Evolutionary conservation across 2,888 invertebrate species (phyloP), one percentile per base, ranked within the genome.

Genomic region (Drosophila nr. medialis): DNA sequence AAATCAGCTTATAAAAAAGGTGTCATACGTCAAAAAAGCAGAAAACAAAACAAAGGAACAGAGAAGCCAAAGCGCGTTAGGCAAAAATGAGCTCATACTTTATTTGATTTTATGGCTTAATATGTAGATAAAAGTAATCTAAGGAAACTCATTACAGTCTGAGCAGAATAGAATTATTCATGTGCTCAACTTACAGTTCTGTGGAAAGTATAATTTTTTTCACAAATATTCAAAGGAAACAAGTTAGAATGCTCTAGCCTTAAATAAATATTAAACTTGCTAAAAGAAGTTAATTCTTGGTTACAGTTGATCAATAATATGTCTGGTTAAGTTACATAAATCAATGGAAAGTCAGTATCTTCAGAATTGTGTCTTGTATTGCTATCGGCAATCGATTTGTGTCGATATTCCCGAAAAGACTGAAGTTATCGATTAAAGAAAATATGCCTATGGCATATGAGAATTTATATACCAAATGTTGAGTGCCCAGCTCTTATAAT

Each of bases 31-130:
- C 4, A 45, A 45, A 45, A 45, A 21, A 13, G 1, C 21, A 29
- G 8, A 38, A n/a, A 21, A 38, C 15, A 36, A 21, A 42, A 11
- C 5, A 21, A 21, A 15, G 15, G 15, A 49, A 18, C 49, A 24
- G 4, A 13, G 34, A 54, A 38, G 5, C 54, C 21, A 21, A 51
- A 51, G 13, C 7, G 7, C 21, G 15, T 15, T 32, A 8, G 10
- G 10, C 34, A 53, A 34, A 53, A 54, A 55, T 55, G 38, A 55
- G 38, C 38, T 55, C 55, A 55, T 55, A 27, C 18, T 8, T 15
- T 45, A 45, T 45, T 4, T 15, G 18, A 51, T 21, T 6, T 7
- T 13, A 24, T 15, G n/a, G 6, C 38, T 27, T n/a, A 55, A 29
- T 4, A 18, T 49, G 10, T 49, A 18, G 18, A 18, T 49, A 29